Percentiles rank a stretch among this genome's conserved stretches.
Conservation (phyloP, 2,888 invertebrate genomes). For the Synergus laeviventris region DNA sequence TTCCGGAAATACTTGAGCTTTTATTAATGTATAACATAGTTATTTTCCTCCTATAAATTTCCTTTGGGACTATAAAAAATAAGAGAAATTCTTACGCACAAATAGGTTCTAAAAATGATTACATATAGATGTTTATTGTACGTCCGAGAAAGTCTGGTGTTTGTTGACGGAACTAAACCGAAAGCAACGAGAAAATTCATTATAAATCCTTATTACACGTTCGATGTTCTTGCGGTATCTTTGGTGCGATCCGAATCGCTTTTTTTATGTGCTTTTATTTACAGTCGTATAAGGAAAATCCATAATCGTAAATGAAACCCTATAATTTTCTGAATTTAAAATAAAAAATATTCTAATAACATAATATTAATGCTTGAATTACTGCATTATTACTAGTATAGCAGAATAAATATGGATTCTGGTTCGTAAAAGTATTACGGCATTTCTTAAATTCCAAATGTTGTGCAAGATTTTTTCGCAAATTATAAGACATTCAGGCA, state of each 20-base stretch:
- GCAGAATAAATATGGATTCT: neutral
- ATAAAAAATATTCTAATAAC: neutral
- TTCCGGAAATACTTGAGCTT: neutral
- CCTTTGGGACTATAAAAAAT: neutral
- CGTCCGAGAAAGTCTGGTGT: constrained; percentile 1
- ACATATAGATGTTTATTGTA: constrained; percentile 26
- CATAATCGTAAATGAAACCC: constrained; percentile 2
- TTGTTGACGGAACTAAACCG: constrained; percentile 26
- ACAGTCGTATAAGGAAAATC: constrained; percentile 19
- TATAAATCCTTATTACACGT: constrained; percentile 10
- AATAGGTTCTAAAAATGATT: constrained; percentile 22
- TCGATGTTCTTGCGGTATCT: constrained; percentile 13
- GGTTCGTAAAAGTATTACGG: neutral
- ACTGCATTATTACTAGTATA: neutral
- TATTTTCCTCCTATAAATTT: neutral
- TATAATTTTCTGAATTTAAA: neutral
- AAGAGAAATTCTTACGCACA: constrained; percentile 1
- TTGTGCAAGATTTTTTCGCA: constrained; percentile 8
- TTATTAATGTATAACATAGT: neutral
- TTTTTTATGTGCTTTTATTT: neutral
- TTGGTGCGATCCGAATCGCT: no score
- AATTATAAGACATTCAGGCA: neutral
- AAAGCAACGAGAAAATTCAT: constrained; percentile 20
- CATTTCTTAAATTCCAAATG: constrained; percentile 13
- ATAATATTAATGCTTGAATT: no score